Evolutionary conservation across 2,888 invertebrate species (phyloP).

Genomic region (Diarsia rubi): DNA sequence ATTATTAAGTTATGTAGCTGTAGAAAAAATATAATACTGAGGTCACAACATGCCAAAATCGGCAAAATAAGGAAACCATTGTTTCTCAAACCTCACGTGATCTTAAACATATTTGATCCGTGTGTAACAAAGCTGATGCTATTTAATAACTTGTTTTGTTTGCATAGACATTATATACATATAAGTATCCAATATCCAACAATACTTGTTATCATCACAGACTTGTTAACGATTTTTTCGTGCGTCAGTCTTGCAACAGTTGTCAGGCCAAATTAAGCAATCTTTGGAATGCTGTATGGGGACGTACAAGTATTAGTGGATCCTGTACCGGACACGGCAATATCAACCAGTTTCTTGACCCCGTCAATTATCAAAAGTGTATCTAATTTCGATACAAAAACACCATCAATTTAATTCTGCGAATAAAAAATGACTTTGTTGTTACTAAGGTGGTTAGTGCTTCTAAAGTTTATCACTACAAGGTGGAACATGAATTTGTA

Average conservation of each 20-base stretch:
- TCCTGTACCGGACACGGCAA: conserved; percentile 78
- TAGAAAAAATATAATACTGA: not conserved
- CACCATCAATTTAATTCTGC: conserved; percentile 59
- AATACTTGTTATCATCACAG: conserved; percentile 33
- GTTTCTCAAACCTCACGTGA: not conserved
- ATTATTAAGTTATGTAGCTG: not conserved
- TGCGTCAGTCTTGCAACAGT: conserved; percentile 61
- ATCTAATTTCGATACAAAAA: conserved; percentile 74
- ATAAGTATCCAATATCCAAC: conserved; percentile 25
- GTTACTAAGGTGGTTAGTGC: conserved; percentile 31
- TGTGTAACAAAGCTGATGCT: conserved; percentile 15
- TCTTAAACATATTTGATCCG: conserved; percentile 12
- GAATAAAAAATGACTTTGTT: conserved; percentile 70
- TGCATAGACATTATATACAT: conserved; percentile 16
- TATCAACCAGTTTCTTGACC: conserved; percentile 81
- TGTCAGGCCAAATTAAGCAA: conserved; percentile 65
- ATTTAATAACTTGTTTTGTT: conserved; percentile 29
- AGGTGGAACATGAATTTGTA: conserved; percentile 28
- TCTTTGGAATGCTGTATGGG: conserved; percentile 68
- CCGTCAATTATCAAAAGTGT: conserved; percentile 70
- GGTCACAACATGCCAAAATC: not conserved
- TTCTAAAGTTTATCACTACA: conserved; percentile 18
- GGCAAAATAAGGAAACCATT: not conserved
- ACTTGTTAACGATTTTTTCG: conserved; percentile 37
- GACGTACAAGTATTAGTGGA: conserved; percentile 68